Conservation (phyloP, 2,113 vertebrate species). For the Myrmecophaga tridactyla region DNA sequence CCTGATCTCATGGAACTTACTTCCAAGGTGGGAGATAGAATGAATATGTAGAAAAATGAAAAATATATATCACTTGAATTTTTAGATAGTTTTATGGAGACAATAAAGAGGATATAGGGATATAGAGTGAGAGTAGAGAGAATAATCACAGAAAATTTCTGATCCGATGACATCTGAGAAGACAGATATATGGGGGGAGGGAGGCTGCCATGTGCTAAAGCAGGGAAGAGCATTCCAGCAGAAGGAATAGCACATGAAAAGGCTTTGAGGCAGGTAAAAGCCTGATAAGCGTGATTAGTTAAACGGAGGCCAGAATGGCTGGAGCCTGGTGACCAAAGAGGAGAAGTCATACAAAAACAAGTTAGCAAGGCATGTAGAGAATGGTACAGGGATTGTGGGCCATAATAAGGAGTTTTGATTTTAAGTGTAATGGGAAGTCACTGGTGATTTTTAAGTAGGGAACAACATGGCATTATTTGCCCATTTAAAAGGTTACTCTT, state of each 20-base stretch:
- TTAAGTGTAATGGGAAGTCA: neutral
- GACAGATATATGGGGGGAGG: neutral
- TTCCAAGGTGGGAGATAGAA: neutral
- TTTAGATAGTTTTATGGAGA: neutral
- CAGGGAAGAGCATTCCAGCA: neutral
- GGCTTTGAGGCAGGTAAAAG: neutral
- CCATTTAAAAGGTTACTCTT: neutral
- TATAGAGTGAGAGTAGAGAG: neutral
- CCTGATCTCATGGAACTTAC: neutral
- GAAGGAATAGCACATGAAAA: neutral
- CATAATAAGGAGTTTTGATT: neutral
- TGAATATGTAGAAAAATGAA: neutral
- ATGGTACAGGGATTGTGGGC: neutral
- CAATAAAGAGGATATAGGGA: too few species aligned
- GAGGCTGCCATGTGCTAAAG: accelerated
- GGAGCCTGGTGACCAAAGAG: neutral
- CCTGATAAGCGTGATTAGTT: neutral
- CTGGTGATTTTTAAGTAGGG: neutral
- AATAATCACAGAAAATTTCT: neutral
- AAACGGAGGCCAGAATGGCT: neutral
- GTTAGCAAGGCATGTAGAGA: neutral
- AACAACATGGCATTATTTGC: neutral
- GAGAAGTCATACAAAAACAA: neutral
- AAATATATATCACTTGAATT: neutral
- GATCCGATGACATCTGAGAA: neutral